Percentiles rank a stretch among this genome's conserved stretches.
Evolutionary conservation across 2,113 vertebrate species (phyloP).

Genomic region (Entomyzon cyanotis): DNA sequence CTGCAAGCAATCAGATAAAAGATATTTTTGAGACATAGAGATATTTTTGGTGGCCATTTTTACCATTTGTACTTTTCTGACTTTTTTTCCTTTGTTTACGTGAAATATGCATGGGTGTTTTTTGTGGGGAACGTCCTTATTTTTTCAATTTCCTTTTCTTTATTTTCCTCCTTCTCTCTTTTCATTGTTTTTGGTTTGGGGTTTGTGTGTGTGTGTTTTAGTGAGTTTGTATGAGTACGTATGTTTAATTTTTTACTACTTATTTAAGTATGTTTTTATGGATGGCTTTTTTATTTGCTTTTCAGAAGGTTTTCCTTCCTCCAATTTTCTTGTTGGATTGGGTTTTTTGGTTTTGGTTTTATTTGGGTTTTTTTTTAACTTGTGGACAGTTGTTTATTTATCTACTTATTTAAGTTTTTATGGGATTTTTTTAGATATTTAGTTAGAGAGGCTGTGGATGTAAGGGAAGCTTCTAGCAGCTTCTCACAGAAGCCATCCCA

Average conservation of each 20-base stretch:
- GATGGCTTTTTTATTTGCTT: accelerated
- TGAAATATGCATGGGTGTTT: background rate
- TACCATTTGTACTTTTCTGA: background rate
- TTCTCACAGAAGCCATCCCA: background rate
- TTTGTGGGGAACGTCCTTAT: background rate
- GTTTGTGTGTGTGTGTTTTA: background rate
- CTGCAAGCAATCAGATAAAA: background rate
- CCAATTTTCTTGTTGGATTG: accelerated
- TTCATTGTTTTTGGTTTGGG: background rate
- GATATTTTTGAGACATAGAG: background rate
- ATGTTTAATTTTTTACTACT: background rate
- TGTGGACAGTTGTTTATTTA: background rate
- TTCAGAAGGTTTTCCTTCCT: background rate
- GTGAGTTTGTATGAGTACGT: background rate
- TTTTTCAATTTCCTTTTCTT: background rate
- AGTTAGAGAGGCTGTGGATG: background rate
- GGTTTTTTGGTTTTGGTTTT: too few species aligned
- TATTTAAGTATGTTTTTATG: accelerated
- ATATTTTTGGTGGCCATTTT: background rate
- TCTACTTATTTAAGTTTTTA: background rate
- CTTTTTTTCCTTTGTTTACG: background rate
- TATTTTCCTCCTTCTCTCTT: background rate
- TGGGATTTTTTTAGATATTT: background rate
- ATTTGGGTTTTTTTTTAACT: too few species aligned
- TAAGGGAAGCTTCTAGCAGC: background rate